Base-by-base conservation (phyloP, 2,888 invertebrate species). In the Harpagoxenus sublaevis region DNA sequence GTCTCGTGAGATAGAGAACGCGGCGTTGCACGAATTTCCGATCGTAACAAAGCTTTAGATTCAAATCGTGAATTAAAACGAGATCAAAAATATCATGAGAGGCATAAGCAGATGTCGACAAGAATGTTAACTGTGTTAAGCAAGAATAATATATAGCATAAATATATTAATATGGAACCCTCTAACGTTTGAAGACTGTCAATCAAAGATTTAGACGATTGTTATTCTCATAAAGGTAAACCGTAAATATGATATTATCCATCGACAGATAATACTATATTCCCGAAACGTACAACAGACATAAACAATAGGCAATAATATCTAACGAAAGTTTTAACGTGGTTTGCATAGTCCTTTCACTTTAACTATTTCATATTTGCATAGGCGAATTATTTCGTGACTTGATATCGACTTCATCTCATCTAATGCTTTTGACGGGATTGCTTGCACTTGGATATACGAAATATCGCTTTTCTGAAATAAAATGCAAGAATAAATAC, bases 1-100 rank as follows among this genome's bases (percentile, higher is more conserved):
- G 66, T 75, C 10, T 87, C 28, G 53, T n/a, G 42, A 39, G 48
- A 74, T 57, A n/a, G 73, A 81, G 51, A 62, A 75, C 28, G 39
- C 48, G 9, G 28, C 51, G 18, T 31, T 35, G 51, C 23, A 35
- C 53, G 63, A 77, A 53, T 53, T 45, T 51, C n/a, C 10, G 48
- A 28, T 35, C 31, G 45, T 51, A 53, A 18, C 39, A 15, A 39
- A 55, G 31, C 3, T 1, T 23, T 39, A 53, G 23, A 53, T 10
- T n/a, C 10, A n/a, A 53, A 71, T 71, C 15, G 15, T 28, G 42
- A 45, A 12, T 42, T n/a, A n/a, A n/a, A 70, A 71, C 31, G n/a
- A 53, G 53, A 35, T 15, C 8, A 35, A 53, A 71, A 71, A n/a
- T 35, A 35, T 23, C 51, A 3, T 53, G 31, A 51, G 28, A 53